These are phyloP conservation scores for Turnix velox DNA, from an alignment of 2,113 vertebrate genomes.

Conservation along the genomic window DNA sequence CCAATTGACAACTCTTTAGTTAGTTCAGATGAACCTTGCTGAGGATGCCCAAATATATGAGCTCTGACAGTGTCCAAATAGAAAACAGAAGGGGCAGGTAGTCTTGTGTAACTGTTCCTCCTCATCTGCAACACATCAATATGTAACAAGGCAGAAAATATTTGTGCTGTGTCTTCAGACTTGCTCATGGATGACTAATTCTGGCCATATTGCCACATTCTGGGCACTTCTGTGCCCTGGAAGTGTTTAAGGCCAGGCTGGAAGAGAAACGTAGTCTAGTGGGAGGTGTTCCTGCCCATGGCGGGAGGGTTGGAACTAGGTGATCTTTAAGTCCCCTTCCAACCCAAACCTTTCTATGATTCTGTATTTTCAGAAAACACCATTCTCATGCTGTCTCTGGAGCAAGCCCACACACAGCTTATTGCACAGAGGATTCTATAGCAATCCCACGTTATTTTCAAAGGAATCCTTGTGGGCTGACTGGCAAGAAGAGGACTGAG, in stretches of 20 bases:
- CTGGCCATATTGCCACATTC: too few species aligned
- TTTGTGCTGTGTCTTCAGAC: background rate
- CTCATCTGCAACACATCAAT: fast-evolving
- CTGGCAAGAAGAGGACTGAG: background rate
- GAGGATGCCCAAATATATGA: background rate
- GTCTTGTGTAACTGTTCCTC: background rate
- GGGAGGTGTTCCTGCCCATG: too few species aligned
- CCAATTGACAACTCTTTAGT: background rate
- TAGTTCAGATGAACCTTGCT: background rate
- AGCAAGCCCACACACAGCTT: background rate
- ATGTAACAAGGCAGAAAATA: background rate
- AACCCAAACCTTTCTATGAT: too few species aligned
- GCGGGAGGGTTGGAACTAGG: too few species aligned
- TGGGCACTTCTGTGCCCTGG: too few species aligned
- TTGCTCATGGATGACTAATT: background rate
- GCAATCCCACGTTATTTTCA: background rate
- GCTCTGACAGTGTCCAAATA: background rate
- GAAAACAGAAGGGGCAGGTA: background rate
- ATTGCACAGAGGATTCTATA: background rate
- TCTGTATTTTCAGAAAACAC: background rate
- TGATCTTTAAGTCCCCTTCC: too few species aligned
- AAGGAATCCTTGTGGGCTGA: fast-evolving
- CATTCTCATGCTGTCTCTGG: fast-evolving
- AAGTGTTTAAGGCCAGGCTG: too few species aligned
- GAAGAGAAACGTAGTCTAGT: too few species aligned